These are phyloP conservation scores for Andrena cerasifolii DNA, from an alignment of 1,140 invertebrate species.

Conservation along the genomic window DNA sequence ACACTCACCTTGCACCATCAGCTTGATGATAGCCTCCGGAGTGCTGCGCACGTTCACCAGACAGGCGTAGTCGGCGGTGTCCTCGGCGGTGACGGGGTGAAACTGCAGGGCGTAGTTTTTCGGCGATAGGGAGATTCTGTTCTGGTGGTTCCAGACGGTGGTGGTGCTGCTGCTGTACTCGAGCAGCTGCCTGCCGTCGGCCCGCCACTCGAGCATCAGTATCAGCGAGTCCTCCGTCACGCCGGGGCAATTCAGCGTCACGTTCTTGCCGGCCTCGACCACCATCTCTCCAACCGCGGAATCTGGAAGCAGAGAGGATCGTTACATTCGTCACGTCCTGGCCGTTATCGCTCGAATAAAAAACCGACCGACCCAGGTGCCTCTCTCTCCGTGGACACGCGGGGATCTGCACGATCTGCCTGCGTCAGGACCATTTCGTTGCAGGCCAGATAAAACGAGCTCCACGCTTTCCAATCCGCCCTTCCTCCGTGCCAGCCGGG, in stretches of 20 bases:
- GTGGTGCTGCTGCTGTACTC: slow-evolving; percentile 83
- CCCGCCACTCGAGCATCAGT: slow-evolving; percentile 85
- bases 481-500: neutral
- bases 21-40: slow-evolving; percentile 85
- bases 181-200: slow-evolving; percentile 77
- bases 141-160: slow-evolving; percentile 82
- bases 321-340: slow-evolving; percentile 43
- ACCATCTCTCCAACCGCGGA: slow-evolving; percentile 83
- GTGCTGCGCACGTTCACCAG: slow-evolving; percentile 86
- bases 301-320: slow-evolving; percentile 74
- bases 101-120: slow-evolving; percentile 86
- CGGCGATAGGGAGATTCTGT: slow-evolving; percentile 83
- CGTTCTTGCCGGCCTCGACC: slow-evolving; percentile 86
- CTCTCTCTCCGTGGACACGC: neutral
- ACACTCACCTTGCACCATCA: slow-evolving; percentile 86
- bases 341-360: slow-evolving; percentile 54
- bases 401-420: slow-evolving; percentile 37
- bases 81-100: slow-evolving; percentile 84
- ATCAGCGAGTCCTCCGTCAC: slow-evolving; percentile 86
- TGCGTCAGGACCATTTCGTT: slow-evolving; percentile 56
- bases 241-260: slow-evolving; percentile 86
- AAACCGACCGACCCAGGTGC: slow-evolving; percentile 14
- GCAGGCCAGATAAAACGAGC: slow-evolving; percentile 42
- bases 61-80: slow-evolving; percentile 87
- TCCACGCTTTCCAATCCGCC: neutral